Conservation (phyloP, 2,797 vertebrate genomes). For the Momotus momota region DNA sequence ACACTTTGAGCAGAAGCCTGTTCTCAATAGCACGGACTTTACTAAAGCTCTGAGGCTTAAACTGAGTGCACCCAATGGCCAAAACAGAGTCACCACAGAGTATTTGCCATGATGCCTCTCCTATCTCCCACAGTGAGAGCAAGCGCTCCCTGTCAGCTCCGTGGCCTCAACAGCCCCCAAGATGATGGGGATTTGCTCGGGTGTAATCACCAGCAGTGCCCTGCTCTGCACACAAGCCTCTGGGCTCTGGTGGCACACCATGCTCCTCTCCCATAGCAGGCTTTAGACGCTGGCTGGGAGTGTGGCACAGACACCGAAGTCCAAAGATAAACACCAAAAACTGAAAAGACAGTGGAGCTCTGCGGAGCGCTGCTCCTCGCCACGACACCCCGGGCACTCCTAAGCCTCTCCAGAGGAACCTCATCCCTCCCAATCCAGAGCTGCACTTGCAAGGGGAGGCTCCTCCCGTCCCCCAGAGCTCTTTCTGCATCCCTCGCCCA, state of each 20-base stretch:
- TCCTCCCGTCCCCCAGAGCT: neutral
- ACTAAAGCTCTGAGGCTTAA: neutral
- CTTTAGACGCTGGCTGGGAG: neutral
- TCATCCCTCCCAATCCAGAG: accelerated
- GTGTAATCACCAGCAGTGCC: neutral
- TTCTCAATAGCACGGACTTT: neutral
- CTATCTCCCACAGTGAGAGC: neutral
- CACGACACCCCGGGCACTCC: neutral
- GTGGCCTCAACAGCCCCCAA: neutral
- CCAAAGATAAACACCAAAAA: neutral
- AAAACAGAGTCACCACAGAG: neutral
- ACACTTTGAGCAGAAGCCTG: neutral
- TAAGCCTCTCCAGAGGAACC: neutral
- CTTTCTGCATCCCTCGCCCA: neutral
- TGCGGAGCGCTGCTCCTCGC: neutral
- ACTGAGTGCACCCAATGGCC: neutral
- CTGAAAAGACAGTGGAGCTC: neutral
- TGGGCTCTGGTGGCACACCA: neutral
- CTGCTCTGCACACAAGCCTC: neutral
- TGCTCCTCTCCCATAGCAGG: neutral
- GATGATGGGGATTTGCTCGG: neutral
- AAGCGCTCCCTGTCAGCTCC: neutral
- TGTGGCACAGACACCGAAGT: neutral
- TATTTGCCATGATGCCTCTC: neutral
- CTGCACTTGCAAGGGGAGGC: neutral